Conservation (phyloP, 2,888 invertebrate species). For the Micropterix aruncella region DNA sequence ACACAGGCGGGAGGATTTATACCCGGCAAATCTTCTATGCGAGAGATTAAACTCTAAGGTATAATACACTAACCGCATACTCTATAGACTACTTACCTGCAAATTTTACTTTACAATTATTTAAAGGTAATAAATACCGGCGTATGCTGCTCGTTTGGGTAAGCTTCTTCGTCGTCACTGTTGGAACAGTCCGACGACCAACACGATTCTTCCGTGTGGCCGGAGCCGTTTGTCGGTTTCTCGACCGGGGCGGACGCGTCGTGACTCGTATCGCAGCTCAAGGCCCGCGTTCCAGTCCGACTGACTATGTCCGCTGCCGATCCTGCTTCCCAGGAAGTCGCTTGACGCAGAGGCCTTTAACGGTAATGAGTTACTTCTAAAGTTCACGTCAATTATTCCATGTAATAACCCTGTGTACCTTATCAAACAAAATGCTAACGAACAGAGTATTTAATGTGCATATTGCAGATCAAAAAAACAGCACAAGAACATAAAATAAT, state of each 20-base stretch:
- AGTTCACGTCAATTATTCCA: background rate
- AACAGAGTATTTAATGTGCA: no score
- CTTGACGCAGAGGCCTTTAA: constrained; percentile 56
- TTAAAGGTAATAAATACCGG: no score
- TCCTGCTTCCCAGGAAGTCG: constrained; percentile 60
- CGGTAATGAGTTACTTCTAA: constrained; percentile 5
- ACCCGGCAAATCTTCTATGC: no score
- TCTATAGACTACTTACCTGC: no score
- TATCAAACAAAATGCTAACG: no score
- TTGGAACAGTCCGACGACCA: constrained; percentile 90
- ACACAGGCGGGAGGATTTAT: no score
- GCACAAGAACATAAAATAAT: no score
- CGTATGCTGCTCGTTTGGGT: constrained; percentile 45
- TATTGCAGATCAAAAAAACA: no score
- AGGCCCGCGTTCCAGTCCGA: constrained; percentile 6
- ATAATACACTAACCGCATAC: no score
- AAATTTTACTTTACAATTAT: no score
- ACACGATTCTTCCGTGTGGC: constrained; percentile 56
- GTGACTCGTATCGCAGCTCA: constrained; percentile 11
- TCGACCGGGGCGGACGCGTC: constrained; percentile 15
- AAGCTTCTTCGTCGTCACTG: constrained; percentile 72
- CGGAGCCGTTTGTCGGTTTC: constrained; percentile 20
- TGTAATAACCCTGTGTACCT: no score
- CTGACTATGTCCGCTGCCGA: constrained; percentile 19
- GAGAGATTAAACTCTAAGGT: no score